Base-by-base conservation (phyloP, 2,113 vertebrate species). In the Megalops atlanticus region DNA sequence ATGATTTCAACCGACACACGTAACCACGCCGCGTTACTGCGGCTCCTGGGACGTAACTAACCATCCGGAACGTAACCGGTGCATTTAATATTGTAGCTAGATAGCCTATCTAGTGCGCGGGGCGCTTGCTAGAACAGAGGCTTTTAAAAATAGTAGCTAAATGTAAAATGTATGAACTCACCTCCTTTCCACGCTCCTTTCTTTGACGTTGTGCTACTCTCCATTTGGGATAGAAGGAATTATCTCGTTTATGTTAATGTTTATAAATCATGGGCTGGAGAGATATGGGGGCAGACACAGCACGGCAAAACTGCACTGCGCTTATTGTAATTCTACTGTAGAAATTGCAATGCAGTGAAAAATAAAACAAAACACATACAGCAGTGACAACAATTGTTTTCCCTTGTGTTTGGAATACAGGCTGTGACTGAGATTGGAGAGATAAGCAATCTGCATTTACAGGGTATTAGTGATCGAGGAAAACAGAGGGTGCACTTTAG, bases 401-500 rank as follows among this genome's bases (percentile, higher is more conserved):
- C 40, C 40, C 64, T 77, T 79, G 8, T 80, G 40, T 80, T 80
- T 15, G 64, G 43, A 39, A 43, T 75, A 0, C 31, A 45, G 43
- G 40, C 49, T 71, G 78, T 79, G 80, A 31, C 47, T 45, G 79
- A 68, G 49, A 45, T 81, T 69, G 87, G 76, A 79, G 72, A 85
- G 85, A 83, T 82, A 64, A 82, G 85, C 82, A 78, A 86, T 86
- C 83, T 84, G 77, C 75, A 82, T 85, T 75, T 69, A 79, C 85
- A 72, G 77, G 82, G 77, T 84, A 88, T 84, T 88, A 82, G 81
- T 78, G 85, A 86, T 81, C 81, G 82, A 81, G 77, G 80, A 82
- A 90, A 73, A 86, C 84, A 87, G 89, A 90, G 93, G 92, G 91
- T 92, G 92, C 90, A 92, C 92, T 94, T 92, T 89, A 90, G 92